Evolutionary conservation across 1,140 invertebrate species (phyloP), one percentile per base, ranked within the genome.

Genomic region (Helicorthomorpha holstii): DNA sequence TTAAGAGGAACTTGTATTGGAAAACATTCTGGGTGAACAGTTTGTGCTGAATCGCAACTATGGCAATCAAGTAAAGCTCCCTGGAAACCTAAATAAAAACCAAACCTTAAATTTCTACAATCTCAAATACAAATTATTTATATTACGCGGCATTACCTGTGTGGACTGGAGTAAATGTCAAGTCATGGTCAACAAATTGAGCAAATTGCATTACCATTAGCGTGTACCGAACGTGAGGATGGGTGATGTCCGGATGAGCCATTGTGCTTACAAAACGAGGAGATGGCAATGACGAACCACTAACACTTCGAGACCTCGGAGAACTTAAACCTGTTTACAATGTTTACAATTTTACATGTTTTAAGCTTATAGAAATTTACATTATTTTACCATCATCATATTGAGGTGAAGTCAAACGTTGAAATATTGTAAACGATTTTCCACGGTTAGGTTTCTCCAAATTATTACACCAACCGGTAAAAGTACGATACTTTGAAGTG

Each of bases 381-480:
- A 7, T 7, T 34, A 34, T 34, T 61, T 63, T 62, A 68, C 87
- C 85, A 64, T 96, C 88, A 66, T 91, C 86, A 65, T 95, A 95
- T 14, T 77, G 78, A 1, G 89, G 80, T 0, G 87, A 84, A 42
- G 92, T 62, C 45, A 94, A 70, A 57, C 91, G 75, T 0, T 85
- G 80, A 64, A 94, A 91, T 0, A 85, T 85, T 0, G 84, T 87
- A 53, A 90, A 69, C 57, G 82, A 82, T 63, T 86, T 85, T 2
- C 86, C 91, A 54, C 83, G 78, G 53, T 77, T 79, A 0, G 90
- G 89, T 61, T 89, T 83, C 12, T 81, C 73, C 3, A 94, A 64
- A 64, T 95, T 95, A 62, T 95, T 96, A 60, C 91, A 96, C 58
- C 88, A 81, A 2, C 90, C 91, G 0, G 83, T 85, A 27, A 81